A percentile compares a stretch with the other conserved stretches of the same genome.
Evolutionary conservation across 2,797 vertebrate genomes (phyloP).

Genomic region (Choloepus didactylus): DNA sequence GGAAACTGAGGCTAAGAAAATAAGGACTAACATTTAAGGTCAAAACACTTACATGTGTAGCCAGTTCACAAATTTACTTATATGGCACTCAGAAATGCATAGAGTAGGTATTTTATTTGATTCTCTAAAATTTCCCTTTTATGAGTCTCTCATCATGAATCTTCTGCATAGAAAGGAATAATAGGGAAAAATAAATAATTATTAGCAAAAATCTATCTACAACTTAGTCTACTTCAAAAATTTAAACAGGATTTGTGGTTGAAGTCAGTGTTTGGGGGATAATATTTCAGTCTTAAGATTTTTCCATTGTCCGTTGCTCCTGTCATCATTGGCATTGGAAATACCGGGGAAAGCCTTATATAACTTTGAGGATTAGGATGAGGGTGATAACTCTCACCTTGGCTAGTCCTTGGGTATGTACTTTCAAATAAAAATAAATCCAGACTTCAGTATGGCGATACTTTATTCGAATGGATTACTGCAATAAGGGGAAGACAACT

Average conservation of each 20-base stretch:
- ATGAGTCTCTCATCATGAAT: background rate
- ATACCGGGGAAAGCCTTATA: background rate
- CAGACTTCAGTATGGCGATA: background rate
- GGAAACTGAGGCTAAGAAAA: background rate
- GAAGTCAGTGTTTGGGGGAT: background rate
- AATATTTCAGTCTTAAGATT: background rate
- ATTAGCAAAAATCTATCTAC: constrained; percentile 32
- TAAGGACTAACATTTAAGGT: background rate
- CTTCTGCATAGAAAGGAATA: background rate
- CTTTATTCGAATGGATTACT: background rate
- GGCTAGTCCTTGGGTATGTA: background rate
- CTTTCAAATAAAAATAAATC: background rate
- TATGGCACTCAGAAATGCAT: background rate
- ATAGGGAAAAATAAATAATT: background rate
- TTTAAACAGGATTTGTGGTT: background rate
- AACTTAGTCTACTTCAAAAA: background rate
- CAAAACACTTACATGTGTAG: background rate
- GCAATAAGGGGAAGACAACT: background rate
- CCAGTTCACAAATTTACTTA: background rate
- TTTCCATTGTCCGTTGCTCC: background rate
- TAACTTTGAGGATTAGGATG: background rate
- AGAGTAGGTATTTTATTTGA: constrained; percentile 3
- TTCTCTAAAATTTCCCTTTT: background rate
- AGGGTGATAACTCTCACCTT: background rate
- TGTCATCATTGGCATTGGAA: background rate